phyloP scores from a whole-genome alignment of 2,113 vertebrate genomes.

The Scalopus aquaticus region DNA sequence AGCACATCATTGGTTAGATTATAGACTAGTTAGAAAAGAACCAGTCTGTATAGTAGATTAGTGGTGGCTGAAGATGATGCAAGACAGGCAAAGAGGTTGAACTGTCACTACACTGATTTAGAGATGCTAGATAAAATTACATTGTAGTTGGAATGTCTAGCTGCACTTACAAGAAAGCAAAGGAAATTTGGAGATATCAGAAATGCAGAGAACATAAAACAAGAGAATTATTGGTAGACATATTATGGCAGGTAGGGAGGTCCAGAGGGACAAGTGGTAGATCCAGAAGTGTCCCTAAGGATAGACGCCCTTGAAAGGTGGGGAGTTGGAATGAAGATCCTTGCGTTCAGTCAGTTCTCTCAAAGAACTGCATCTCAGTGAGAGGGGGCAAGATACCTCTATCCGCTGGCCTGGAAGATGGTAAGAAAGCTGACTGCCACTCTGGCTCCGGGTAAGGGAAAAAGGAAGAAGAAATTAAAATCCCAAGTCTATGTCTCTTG shows the following conservation, averaged over 20 bases:
- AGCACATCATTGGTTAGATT: background rate
- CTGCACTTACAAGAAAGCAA: background rate
- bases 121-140: background rate
- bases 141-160: background rate
- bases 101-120: background rate
- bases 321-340: background rate
- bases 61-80: accelerated
- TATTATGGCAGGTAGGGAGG: background rate
- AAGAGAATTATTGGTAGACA: background rate
- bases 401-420: background rate
- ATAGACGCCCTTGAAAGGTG: background rate
- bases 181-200: background rate
- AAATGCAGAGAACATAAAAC: background rate
- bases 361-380: background rate
- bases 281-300: background rate
- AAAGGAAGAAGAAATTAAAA: background rate
- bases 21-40: background rate
- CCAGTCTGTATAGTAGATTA: no score
- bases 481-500: background rate
- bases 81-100: background rate
- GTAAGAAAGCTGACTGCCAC: background rate
- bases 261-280: background rate
- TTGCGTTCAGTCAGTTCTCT: background rate
- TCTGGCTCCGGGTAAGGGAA: background rate
- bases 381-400: no score